These are phyloP conservation scores for Heliconius nattereri DNA, from an alignment of 1,140 invertebrate species.

Conservation along the genomic window DNA sequence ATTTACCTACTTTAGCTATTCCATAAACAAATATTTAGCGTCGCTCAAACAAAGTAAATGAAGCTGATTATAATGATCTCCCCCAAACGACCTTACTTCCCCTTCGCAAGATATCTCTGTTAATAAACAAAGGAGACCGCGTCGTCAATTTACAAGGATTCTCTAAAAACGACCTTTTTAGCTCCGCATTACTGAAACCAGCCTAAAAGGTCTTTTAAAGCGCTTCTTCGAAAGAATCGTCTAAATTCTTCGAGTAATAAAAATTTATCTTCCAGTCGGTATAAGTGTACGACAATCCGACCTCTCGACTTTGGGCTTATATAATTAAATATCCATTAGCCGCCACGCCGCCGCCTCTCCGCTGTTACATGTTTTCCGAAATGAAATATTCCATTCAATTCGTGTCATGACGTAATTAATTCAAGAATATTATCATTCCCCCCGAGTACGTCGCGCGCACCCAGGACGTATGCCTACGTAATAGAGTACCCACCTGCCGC, in stretches of 20 bases:
- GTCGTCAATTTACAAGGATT: not conserved
- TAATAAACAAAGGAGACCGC: constrained; percentile 2
- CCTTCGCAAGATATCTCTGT: not conserved
- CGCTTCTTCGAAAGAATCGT: not conserved
- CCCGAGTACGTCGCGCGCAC: not conserved
- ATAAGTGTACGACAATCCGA: not conserved
- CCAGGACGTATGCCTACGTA: not conserved
- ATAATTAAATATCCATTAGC: constrained; percentile 12
- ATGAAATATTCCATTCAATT: constrained; percentile 6
- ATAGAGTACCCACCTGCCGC: too few species aligned
- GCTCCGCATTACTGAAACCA: not conserved
- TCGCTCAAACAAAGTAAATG: not conserved
- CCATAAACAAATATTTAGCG: not conserved
- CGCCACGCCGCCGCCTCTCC: not conserved
- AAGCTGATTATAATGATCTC: constrained; percentile 6
- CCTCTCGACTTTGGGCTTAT: not conserved
- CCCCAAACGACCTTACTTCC: not conserved
- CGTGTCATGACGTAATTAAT: not conserved
- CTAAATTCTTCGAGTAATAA: not conserved
- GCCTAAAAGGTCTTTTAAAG: not conserved
- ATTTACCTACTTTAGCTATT: not conserved
- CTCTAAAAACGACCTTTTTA: constrained; percentile 9
- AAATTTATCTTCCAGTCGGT: constrained; percentile 2
- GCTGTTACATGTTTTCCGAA: not conserved
- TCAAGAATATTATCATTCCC: constrained; percentile 8